Evolutionary conservation across 2,888 invertebrate species (phyloP), one percentile per base, ranked within the genome.

Genomic region (Allygus modestus): DNA sequence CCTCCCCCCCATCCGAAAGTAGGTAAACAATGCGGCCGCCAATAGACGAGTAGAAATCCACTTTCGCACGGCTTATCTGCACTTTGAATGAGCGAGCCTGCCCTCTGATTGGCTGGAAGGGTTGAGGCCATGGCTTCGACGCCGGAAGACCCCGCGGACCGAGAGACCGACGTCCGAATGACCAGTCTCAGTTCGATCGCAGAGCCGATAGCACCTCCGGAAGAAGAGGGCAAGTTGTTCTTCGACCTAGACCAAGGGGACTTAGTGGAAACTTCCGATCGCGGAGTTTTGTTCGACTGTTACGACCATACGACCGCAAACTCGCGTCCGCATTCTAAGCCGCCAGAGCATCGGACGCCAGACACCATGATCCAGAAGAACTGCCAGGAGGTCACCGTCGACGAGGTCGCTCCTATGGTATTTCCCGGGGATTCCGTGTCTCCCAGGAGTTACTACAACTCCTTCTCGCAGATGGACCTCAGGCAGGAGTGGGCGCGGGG

Each of bases 191-290:
- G 23, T 37, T 43, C 65, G 41, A 23, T 41, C 33, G 61, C 41
- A 23, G 81, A 61, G 20, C 41, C n/a, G 43, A 41, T 23, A 58
- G 33, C 58, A 58, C 28, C 41, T 26, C 82, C n/a, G n/a, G 65
- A 82, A 41, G 41, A 41, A 23, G 84, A 84, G 28, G 61, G 37
- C 0, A 84, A 84, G 61, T 73, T 84, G 65, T 82, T 84, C 37
- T 81, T 84, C 20, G 84, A 84, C n/a, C 28, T 84, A 15, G 84
- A 84, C 37, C 81, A 81, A 41, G 84, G 84, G 4, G 54, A 82
- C 37, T 20, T 84, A 65, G 82, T 84, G 58, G 83, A 83, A 20
- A 43, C 75, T 43, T 43, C 75, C 5, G 28, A 75, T 37, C 75
- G 75, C 43, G 75, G 23, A n/a, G 37, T 71, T 11, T n/a, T 71